Conservation (phyloP, 2,113 vertebrate genomes). For the Crotalus horridus region DNA sequence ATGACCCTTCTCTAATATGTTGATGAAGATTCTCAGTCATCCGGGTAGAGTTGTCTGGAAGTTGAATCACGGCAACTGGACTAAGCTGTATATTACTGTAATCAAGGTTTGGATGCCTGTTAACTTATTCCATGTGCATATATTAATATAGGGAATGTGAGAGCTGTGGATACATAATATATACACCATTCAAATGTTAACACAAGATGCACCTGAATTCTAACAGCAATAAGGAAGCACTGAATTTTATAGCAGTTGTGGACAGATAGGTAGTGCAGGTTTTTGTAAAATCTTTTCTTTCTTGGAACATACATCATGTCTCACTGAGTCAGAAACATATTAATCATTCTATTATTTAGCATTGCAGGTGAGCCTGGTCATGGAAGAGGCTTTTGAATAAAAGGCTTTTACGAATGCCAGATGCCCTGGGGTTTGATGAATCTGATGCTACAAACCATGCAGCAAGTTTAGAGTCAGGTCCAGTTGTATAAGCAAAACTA, state of each 20-base stretch:
- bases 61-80: too few relatives aligned
- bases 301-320: background rate
- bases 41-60: background rate
- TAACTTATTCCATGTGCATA: background rate
- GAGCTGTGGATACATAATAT: background rate
- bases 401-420: background rate
- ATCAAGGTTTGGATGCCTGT: background rate
- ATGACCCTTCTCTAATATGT: background rate
- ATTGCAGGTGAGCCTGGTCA: background rate
- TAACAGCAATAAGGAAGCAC: background rate
- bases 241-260: constrained; percentile 1
- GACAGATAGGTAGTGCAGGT: background rate
- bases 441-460: background rate
- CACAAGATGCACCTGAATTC: background rate
- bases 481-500: background rate
- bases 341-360: background rate
- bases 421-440: background rate
- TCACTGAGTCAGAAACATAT: background rate
- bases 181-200: background rate
- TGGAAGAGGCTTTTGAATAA: background rate
- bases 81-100: background rate
- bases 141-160: background rate
- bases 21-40: background rate
- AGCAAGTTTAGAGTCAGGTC: background rate
- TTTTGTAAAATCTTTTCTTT: background rate